These are phyloP conservation scores for Pipistrellus nathusii DNA, from an alignment of 2,797 vertebrate genomes.

Conservation along the genomic window DNA sequence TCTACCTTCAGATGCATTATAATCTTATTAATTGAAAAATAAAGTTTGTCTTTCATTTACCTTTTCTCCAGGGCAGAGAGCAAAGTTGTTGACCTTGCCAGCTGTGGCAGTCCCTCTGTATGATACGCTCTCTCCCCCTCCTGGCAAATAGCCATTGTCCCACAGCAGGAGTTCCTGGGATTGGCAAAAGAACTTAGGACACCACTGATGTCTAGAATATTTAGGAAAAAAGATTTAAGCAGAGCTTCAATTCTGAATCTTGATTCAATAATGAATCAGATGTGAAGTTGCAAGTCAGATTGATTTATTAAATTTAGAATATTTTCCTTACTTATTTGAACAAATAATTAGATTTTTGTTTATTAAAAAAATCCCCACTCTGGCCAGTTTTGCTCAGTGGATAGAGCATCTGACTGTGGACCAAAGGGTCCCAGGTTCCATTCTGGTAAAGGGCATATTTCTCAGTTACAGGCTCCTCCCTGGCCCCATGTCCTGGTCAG, in stretches of 20 bases:
- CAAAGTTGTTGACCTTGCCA: constrained; percentile 65
- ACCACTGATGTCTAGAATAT: neutral
- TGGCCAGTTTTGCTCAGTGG: no score
- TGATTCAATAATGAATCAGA: constrained; percentile 12
- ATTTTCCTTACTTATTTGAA: rapidly evolving
- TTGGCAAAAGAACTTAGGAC: constrained; percentile 48
- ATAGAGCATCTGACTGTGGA: no score
- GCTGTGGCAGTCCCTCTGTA: constrained; percentile 44
- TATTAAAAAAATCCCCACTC: neutral
- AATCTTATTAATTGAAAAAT: constrained; percentile 76
- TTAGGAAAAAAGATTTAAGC: constrained; percentile 64
- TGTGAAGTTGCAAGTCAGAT: neutral
- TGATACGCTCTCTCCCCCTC: constrained; percentile 66
- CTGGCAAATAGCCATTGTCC: constrained; percentile 48
- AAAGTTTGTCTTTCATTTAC: constrained; percentile 71
- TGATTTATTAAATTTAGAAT: neutral
- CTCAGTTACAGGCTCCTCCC: no score
- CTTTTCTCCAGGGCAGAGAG: constrained; percentile 58
- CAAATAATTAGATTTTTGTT: neutral
- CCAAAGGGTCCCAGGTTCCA: no score
- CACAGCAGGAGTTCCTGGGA: constrained; percentile 63
- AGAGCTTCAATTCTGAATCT: constrained; percentile 40
- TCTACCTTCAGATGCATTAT: constrained; percentile 54
- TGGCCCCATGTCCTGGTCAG: no score
- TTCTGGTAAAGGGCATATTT: no score